A percentile compares a stretch with the other conserved stretches of the same genome.
phyloP scores from a whole-genome alignment of 2,113 vertebrate species.

The Solenodon paradoxus region DNA sequence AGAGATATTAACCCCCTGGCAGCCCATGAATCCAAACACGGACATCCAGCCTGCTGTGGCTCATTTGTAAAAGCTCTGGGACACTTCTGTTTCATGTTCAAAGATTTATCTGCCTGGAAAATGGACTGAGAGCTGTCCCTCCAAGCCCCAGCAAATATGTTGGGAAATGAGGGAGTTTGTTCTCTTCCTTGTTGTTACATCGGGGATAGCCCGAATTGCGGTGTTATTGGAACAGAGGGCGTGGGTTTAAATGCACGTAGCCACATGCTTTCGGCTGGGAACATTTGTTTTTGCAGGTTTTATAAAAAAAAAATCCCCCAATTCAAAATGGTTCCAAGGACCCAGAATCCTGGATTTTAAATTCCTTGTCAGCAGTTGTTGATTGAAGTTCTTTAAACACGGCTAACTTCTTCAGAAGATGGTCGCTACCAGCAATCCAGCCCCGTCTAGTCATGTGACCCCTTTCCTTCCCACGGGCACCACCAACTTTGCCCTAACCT shows the following conservation, averaged over 20 bases:
- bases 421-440: not conserved
- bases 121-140: conserved; percentile 14
- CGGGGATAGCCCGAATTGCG: not conserved
- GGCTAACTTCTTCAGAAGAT: not conserved
- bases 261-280: not conserved
- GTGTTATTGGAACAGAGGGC: conserved; percentile 31
- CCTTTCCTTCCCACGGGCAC: not conserved
- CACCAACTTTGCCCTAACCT: not conserved
- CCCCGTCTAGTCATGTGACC: not conserved
- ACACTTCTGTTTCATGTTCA: conserved; percentile 56
- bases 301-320: conserved; percentile 56
- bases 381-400: not conserved
- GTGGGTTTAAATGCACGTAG: conserved; percentile 51
- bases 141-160: not conserved
- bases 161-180: not conserved
- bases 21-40: conserved; percentile 59
- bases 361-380: not conserved
- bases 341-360: not conserved
- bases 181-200: conserved; percentile 25
- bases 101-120: conserved; percentile 44
- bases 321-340: conserved; percentile 36
- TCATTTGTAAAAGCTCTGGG: conserved; percentile 66
- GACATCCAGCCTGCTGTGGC: conserved; percentile 55
- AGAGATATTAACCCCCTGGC: conserved; percentile 52
- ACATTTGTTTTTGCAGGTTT: conserved; percentile 56